phyloP scores from a whole-genome alignment of 2,888 invertebrate species.

The Parnassius apollo region DNA sequence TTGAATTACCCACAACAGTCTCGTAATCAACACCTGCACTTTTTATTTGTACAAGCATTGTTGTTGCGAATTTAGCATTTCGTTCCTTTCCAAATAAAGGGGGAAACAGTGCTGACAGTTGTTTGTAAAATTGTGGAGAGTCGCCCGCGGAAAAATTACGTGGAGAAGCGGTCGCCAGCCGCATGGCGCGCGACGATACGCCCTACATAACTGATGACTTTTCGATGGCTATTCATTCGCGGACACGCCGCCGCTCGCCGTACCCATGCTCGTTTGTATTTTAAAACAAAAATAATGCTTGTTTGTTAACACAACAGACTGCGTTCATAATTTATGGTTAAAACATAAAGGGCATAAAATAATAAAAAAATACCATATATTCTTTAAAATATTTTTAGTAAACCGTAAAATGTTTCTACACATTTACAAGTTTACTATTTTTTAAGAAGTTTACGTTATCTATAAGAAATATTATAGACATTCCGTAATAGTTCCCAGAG shows the following conservation, averaged over 20 bases:
- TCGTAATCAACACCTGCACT: constrained; percentile 16
- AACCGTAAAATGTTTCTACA: too few relatives aligned
- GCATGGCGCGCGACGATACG: constrained; percentile 74
- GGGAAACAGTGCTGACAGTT: constrained; percentile 52
- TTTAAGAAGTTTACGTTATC: too few relatives aligned
- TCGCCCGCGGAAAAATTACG: constrained; percentile 72
- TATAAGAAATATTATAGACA: too few relatives aligned
- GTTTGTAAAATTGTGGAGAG: constrained; percentile 70
- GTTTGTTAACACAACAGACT: constrained; percentile 15
- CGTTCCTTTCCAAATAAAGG: constrained; percentile 59
- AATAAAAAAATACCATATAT: too few relatives aligned
- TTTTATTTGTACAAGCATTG: constrained; percentile 37
- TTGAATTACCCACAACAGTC: constrained; percentile 38
- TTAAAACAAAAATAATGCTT: constrained; percentile 23
- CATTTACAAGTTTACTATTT: too few relatives aligned
- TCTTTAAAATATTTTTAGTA: too few relatives aligned
- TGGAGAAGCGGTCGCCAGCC: constrained; percentile 56
- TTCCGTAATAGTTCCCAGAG: too few relatives aligned
- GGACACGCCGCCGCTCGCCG: constrained; percentile 46
- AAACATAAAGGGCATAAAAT: not conserved
- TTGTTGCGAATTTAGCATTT: constrained; percentile 42
- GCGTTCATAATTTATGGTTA: not conserved
- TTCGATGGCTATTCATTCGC: constrained; percentile 77
- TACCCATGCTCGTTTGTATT: constrained; percentile 13
- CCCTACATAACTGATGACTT: constrained; percentile 80